These are phyloP conservation scores for Dryocosmus kuriphilus DNA, from an alignment of 2,888 invertebrate genomes.

Conservation along the genomic window DNA sequence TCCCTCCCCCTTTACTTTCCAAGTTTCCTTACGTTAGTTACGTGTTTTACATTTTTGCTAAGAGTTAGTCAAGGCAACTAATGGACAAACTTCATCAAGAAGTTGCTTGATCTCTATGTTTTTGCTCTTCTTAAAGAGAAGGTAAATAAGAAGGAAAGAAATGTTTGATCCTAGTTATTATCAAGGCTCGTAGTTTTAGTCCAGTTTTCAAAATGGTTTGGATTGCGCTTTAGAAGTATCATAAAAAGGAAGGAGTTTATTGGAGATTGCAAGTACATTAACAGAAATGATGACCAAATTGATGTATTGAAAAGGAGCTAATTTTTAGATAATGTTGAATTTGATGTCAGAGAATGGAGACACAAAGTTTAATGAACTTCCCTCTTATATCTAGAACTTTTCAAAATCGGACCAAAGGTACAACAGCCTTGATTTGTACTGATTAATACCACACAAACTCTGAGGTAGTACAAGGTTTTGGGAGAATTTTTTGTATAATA, in stretches of 20 bases:
- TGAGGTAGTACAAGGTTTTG: constrained; percentile 18
- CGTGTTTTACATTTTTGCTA: no score
- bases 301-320: no score
- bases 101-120: not conserved
- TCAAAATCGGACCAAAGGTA: constrained; percentile 32
- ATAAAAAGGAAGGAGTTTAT: not conserved
- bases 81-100: not conserved
- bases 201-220: not conserved
- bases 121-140: not conserved
- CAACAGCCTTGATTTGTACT: constrained; percentile 8
- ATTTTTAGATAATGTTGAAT: not conserved
- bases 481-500: not conserved
- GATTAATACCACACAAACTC: constrained; percentile 32
- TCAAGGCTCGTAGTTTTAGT: constrained; percentile 30
- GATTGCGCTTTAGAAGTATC: not conserved
- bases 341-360: not conserved
- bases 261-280: not conserved
- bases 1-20: not conserved
- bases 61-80: not conserved
- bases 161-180: not conserved
- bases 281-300: no score
- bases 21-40: no score
- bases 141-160: not conserved
- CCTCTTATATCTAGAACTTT: not conserved
- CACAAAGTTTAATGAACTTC: no score